Conservation (phyloP, 2,113 vertebrate genomes). For the Gambusia holbrooki region DNA sequence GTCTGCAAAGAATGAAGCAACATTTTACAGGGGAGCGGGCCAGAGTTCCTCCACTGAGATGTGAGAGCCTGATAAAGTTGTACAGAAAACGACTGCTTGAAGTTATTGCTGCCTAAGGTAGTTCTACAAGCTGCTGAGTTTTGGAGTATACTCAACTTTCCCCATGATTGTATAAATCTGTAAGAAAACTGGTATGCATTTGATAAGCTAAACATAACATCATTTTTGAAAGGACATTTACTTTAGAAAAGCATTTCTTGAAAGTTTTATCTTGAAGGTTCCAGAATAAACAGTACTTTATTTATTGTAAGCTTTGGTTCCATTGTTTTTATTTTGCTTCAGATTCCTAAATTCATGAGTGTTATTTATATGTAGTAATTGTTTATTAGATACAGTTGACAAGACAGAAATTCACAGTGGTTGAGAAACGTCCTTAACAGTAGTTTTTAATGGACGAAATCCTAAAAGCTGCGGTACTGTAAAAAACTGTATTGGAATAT, state of each 20-base stretch:
- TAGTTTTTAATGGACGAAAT: too few species aligned
- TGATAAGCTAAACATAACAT: not conserved
- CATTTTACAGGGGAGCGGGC: not conserved
- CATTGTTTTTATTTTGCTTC: too few species aligned
- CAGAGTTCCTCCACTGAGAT: not conserved
- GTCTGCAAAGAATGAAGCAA: not conserved
- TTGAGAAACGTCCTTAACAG: not conserved
- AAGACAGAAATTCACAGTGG: too few species aligned
- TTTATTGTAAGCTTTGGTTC: too few species aligned
- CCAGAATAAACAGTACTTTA: too few species aligned
- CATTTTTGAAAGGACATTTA: not conserved
- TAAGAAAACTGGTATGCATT: not conserved
- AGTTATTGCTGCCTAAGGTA: not conserved
- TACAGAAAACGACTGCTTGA: not conserved
- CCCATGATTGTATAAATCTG: not conserved
- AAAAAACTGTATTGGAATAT: too few species aligned
- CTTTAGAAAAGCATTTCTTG: not conserved
- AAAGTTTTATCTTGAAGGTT: not conserved
- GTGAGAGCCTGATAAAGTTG: not conserved
- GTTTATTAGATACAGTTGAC: not conserved
- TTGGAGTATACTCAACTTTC: not conserved
- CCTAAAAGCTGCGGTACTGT: too few species aligned
- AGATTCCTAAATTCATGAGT: too few species aligned
- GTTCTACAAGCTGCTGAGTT: not conserved
- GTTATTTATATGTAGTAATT: too few species aligned